These are phyloP conservation scores for Dysdera silvatica DNA, from an alignment of 1,140 invertebrate species.

Conservation along the genomic window DNA sequence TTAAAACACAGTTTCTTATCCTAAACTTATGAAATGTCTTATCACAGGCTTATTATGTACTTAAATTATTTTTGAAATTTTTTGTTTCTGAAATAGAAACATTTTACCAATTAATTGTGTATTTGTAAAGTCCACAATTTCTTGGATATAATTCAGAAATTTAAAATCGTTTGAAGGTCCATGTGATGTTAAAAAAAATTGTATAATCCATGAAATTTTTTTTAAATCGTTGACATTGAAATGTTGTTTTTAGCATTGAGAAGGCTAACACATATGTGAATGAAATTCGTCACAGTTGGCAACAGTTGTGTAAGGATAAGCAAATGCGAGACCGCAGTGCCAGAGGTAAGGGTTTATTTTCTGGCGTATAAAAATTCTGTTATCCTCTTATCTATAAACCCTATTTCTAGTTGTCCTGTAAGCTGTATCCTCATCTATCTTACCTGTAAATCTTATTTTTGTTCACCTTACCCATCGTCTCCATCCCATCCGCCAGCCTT, in stretches of 20 bases:
- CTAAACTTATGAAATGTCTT: too few species aligned
- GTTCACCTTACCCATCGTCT: too few species aligned
- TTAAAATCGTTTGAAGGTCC: too few species aligned
- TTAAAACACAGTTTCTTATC: too few species aligned
- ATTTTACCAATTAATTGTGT: too few species aligned
- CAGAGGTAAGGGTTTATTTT: constrained; percentile 1
- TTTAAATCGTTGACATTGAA: constrained; percentile 58
- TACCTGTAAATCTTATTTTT: too few species aligned
- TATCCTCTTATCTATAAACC: neutral
- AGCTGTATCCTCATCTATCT: too few species aligned
- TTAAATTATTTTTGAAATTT: too few species aligned
- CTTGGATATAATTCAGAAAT: too few species aligned
- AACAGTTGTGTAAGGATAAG: constrained; percentile 76
- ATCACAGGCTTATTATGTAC: too few species aligned
- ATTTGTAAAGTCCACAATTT: too few species aligned
- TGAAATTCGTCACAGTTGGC: constrained; percentile 78
- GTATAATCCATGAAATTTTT: constrained; percentile 59
- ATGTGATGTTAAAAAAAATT: constrained; percentile 49
- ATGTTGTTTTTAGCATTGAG: constrained; percentile 55
- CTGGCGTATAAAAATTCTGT: neutral
- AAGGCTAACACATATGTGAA: constrained; percentile 64
- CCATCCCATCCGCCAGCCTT: neutral
- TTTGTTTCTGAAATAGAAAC: too few species aligned
- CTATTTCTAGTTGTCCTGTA: neutral
- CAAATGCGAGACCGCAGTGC: constrained; percentile 51